Evolutionary conservation across 2,797 vertebrate genomes (phyloP).

Genomic region (Intellagama lesueurii): DNA sequence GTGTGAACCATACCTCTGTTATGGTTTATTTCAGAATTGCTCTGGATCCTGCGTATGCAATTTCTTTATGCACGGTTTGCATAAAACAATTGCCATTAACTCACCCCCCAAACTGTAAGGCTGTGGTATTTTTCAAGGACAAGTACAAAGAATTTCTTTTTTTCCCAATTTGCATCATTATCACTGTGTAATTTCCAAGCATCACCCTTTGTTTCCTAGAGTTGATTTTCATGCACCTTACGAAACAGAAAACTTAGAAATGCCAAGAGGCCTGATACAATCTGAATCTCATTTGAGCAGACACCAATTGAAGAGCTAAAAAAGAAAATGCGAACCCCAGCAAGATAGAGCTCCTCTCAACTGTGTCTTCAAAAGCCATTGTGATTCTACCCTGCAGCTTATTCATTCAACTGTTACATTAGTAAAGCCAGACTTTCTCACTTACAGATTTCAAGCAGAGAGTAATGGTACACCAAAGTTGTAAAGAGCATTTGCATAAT

Average conservation of each 20-base stretch:
- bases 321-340: constrained; percentile 45
- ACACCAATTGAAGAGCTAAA: constrained; percentile 50
- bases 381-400: constrained; percentile 39
- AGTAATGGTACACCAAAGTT: constrained; percentile 36
- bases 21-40: neutral
- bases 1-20: neutral
- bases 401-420: constrained; percentile 47
- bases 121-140: constrained; percentile 25
- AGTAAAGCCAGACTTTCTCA: constrained; percentile 53
- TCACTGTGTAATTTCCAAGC: constrained; percentile 20
- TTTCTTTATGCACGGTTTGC: neutral
- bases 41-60: neutral
- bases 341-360: constrained; percentile 41
- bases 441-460: constrained; percentile 56
- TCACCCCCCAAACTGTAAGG: neutral
- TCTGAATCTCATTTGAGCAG: constrained; percentile 40
- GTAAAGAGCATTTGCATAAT: constrained; percentile 61
- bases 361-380: constrained; percentile 51
- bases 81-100: constrained; percentile 10
- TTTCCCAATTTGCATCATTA: constrained; percentile 7
- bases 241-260: constrained; percentile 25
- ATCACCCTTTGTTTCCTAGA: constrained; percentile 28
- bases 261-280: constrained; percentile 14
- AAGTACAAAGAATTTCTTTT: constrained; percentile 5
- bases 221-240: constrained; percentile 21